Conservation (phyloP, 2,797 vertebrate genomes). For the Podargus strigoides region DNA sequence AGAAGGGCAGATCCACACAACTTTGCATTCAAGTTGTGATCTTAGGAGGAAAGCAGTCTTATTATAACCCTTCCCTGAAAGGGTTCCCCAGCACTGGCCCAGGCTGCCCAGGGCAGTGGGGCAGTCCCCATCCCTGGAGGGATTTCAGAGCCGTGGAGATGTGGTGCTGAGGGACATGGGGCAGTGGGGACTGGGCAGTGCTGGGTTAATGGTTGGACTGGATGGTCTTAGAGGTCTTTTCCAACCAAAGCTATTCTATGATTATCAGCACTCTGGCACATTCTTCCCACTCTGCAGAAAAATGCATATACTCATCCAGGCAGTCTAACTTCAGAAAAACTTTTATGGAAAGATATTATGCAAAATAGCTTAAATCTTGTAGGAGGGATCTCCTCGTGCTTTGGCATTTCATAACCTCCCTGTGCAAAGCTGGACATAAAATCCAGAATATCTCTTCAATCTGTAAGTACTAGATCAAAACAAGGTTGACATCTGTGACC, state of each 20-base stretch:
- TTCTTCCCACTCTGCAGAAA: neutral
- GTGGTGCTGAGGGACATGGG: too few species aligned
- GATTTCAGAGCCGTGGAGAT: too few species aligned
- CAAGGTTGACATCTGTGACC: neutral
- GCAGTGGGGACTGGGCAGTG: too few species aligned
- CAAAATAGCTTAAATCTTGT: neutral
- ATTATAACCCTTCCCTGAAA: too few species aligned
- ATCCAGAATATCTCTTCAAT: neutral
- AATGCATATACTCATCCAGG: neutral
- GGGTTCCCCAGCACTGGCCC: too few species aligned
- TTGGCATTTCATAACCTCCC: neutral
- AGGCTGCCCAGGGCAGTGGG: too few species aligned
- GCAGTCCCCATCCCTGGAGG: too few species aligned
- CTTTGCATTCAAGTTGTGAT: neutral
- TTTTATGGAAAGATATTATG: neutral
- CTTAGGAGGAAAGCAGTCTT: neutral
- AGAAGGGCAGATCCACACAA: neutral
- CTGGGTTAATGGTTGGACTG: too few species aligned
- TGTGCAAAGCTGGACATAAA: neutral
- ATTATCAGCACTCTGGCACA: neutral
- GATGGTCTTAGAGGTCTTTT: too few species aligned
- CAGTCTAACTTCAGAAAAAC: neutral
- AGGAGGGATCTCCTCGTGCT: neutral
- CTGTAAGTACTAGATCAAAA: neutral
- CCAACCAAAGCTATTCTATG: too few species aligned